Conservation (phyloP, 2,113 vertebrate genomes). For the Mesoclemmys tuberculata region DNA sequence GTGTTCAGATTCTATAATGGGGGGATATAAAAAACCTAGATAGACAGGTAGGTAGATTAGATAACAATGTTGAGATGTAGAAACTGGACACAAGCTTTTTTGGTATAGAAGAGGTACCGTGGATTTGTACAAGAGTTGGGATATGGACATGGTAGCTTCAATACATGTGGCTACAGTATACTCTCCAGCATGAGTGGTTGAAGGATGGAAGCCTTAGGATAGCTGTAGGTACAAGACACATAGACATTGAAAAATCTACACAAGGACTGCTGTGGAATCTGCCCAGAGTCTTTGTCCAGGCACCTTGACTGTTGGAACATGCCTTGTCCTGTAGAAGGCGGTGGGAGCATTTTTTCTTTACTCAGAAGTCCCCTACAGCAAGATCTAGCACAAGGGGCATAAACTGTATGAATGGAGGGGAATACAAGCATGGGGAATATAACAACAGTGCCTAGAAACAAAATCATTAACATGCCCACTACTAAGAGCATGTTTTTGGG, state of each 20-base stretch:
- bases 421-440: background rate
- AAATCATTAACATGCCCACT: background rate
- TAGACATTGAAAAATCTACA: background rate
- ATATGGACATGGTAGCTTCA: background rate
- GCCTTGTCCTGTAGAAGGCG: background rate
- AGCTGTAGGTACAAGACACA: background rate
- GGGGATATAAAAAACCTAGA: background rate
- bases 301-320: background rate
- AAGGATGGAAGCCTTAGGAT: background rate
- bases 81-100: background rate
- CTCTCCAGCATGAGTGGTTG: background rate
- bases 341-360: background rate
- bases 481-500: slow-evolving; percentile 24
- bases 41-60: background rate
- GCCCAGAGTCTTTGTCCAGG: background rate
- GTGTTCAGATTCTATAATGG: background rate
- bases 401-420: background rate
- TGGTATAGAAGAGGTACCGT: background rate
- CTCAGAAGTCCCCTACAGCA: background rate
- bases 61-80: background rate
- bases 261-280: background rate
- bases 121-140: background rate
- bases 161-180: background rate
- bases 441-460: background rate
- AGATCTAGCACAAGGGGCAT: background rate